These are phyloP conservation scores for Pemphigus obesinymphae DNA, from an alignment of 1,140 invertebrate genomes.

Conservation along the genomic window DNA sequence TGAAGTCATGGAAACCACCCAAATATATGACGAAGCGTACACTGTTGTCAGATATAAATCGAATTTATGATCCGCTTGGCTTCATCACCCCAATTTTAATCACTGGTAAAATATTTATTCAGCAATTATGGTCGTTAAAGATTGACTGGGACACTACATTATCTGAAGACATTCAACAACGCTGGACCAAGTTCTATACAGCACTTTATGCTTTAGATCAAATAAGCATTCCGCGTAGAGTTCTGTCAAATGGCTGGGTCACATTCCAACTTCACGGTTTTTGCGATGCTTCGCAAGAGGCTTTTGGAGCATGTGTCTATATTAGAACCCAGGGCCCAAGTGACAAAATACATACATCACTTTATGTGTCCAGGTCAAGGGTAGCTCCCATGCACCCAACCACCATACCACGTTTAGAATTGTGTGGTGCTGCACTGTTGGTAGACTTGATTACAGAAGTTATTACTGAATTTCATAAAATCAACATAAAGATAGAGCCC, in stretches of 20 bases:
- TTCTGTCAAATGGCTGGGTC: background rate
- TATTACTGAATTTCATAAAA: background rate
- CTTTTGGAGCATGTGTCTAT: background rate
- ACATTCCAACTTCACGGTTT: background rate
- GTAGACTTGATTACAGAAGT: background rate
- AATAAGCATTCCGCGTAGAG: background rate
- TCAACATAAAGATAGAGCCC: background rate
- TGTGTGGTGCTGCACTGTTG: conserved; percentile 49
- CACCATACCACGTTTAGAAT: conserved; percentile 50
- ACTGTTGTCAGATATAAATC: background rate
- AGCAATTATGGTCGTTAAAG: background rate
- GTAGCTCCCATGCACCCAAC: conserved; percentile 49
- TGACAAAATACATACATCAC: background rate
- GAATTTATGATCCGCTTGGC: background rate
- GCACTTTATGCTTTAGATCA: background rate
- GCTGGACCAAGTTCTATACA: background rate
- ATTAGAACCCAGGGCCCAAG: too few relatives aligned
- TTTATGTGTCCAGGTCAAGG: conserved; percentile 46
- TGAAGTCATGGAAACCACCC: background rate
- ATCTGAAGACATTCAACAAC: background rate
- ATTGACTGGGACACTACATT: background rate
- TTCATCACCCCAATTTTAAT: background rate
- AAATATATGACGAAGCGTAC: background rate
- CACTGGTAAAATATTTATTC: background rate
- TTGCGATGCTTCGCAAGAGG: background rate